phyloP scores from a whole-genome alignment of 2,888 invertebrate species.

The Dyspetes luteomarginatus region DNA sequence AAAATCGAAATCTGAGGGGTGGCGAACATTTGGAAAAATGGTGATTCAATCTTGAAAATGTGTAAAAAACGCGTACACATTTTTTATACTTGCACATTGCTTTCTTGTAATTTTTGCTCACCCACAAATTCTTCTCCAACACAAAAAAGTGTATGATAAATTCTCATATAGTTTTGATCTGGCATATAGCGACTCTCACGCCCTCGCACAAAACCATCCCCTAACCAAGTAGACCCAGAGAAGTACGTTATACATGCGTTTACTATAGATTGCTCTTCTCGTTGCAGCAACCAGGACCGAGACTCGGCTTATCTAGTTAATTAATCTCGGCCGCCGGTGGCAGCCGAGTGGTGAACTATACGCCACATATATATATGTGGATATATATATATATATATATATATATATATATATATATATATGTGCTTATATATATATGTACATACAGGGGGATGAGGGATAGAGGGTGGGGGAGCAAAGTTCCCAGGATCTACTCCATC shows the following conservation, averaged over 20 bases:
- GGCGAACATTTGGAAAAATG: too few species aligned
- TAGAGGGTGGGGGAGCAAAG: conserved; percentile 26
- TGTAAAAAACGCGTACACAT: too few species aligned
- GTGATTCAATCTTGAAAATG: too few species aligned
- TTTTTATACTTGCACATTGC: too few species aligned
- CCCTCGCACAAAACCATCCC: conserved; percentile 41
- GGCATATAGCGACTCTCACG: conserved; percentile 21
- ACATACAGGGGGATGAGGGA: neutral
- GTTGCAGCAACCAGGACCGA: conserved; percentile 51
- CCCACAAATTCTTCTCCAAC: too few species aligned
- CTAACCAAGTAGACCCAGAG: conserved; percentile 25
- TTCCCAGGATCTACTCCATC: conserved; percentile 29
- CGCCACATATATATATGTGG: conserved; percentile 8
- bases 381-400: too few species aligned
- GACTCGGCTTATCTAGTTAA: conserved; percentile 80
- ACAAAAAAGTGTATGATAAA: too few species aligned
- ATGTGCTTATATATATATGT: too few species aligned
- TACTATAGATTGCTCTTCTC: conserved; percentile 56
- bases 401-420: too few species aligned
- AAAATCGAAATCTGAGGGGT: too few species aligned
- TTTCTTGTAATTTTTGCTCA: too few species aligned
- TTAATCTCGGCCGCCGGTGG: conserved; percentile 80
- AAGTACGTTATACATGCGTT: conserved; percentile 26
- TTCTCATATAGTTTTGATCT: conserved; percentile 27
- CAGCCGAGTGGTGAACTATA: conserved; percentile 64